Conservation (phyloP, 2,113 vertebrate genomes). For the Chlamydotis undulata region DNA sequence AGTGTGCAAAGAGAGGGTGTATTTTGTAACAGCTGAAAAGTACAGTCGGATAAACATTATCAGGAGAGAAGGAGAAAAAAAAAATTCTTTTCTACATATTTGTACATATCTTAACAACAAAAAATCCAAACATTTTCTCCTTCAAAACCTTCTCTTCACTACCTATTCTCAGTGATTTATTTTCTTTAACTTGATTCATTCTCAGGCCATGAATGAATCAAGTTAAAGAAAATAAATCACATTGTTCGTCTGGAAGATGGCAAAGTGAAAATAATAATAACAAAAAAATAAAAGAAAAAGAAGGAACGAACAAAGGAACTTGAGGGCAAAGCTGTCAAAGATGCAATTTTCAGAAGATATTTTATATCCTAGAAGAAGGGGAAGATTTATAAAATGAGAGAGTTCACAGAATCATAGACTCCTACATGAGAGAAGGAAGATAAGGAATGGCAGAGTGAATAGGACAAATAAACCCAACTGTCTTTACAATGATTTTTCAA, state of each 20-base stretch:
- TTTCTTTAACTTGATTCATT: no score
- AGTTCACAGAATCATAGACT: neutral
- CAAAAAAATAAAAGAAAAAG: neutral
- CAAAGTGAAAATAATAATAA: neutral
- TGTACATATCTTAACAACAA: neutral
- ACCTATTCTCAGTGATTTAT: neutral
- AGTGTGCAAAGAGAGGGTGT: neutral
- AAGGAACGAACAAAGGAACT: neutral
- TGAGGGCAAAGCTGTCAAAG: neutral
- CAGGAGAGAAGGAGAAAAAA: accelerated
- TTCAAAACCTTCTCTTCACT: neutral
- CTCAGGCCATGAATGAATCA: neutral
- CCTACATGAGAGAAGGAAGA: accelerated
- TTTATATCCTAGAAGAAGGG: neutral
- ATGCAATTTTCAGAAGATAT: neutral
- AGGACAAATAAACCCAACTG: neutral
- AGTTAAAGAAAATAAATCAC: neutral
- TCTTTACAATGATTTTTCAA: neutral
- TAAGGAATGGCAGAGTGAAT: neutral
- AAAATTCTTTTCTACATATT: neutral
- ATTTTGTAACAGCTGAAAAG: neutral
- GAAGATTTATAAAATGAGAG: neutral
- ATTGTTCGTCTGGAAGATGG: neutral
- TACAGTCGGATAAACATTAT: neutral
- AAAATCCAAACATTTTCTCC: neutral